A percentile compares a stretch with the other conserved stretches of the same genome.
phyloP scores from a whole-genome alignment of 2,113 vertebrate genomes.

The Okapia johnstoni region DNA sequence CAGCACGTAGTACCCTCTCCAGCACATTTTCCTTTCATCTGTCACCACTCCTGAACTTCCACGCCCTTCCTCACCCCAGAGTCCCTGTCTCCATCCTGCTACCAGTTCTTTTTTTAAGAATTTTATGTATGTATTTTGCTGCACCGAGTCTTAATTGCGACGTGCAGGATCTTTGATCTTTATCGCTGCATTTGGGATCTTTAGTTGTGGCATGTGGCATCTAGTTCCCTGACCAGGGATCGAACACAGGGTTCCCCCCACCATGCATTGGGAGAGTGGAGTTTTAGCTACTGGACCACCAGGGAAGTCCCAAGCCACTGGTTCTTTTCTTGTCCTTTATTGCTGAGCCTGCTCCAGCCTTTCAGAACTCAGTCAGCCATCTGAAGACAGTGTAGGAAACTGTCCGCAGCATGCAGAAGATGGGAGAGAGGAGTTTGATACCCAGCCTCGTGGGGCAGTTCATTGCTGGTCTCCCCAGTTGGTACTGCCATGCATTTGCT shows the following conservation, averaged over 20 bases:
- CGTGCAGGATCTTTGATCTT: neutral
- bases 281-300: neutral
- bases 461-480: neutral
- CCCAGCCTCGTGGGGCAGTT: neutral
- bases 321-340: neutral
- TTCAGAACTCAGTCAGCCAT: neutral
- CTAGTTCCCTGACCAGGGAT: neutral
- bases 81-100: neutral
- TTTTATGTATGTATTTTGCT: neutral
- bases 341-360: neutral
- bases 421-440: neutral
- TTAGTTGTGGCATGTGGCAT: neutral
- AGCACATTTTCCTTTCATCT: neutral
- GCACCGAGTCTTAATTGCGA: accelerated
- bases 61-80: neutral
- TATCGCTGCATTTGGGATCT: neutral
- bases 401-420: neutral
- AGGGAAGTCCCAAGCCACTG: neutral
- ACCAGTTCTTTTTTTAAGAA: neutral
- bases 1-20: neutral
- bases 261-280: neutral
- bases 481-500: neutral
- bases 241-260: accelerated
- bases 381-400: neutral
- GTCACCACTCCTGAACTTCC: neutral